Conservation (phyloP, 2,888 invertebrate genomes). For the Drosophila stalkeri region DNA sequence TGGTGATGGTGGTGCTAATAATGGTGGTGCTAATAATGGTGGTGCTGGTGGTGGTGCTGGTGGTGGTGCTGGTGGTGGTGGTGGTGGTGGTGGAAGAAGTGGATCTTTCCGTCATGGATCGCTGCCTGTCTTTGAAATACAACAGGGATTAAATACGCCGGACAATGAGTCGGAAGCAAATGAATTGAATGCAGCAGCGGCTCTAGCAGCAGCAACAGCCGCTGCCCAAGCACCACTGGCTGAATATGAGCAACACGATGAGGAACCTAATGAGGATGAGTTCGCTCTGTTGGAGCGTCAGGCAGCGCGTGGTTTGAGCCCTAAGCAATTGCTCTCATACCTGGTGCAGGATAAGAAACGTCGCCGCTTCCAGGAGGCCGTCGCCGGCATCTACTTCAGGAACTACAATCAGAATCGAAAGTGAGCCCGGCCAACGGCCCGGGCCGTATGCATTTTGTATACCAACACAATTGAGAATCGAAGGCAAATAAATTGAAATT, state of each 20-base stretch:
- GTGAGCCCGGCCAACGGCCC: conserved; percentile 43
- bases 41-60: background rate
- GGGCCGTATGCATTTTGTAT: conserved; percentile 22
- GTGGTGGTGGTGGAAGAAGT: background rate
- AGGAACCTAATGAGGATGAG: conserved; percentile 50
- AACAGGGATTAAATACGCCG: conserved; percentile 33
- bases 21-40: background rate
- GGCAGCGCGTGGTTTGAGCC: conserved; percentile 47
- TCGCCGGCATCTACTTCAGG: conserved; percentile 68
- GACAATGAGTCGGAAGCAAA: conserved; percentile 48
- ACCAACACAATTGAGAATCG: conserved; percentile 31
- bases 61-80: background rate
- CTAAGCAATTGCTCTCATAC: conserved; percentile 50
- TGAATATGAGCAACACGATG: conserved; percentile 30
- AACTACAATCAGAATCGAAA: conserved; percentile 68
- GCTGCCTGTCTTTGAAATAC: conserved; percentile 39
- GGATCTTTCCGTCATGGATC: conserved; percentile 13
- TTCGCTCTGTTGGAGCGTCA: conserved; percentile 59
- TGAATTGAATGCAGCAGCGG: background rate
- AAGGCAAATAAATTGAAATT: conserved; percentile 72
- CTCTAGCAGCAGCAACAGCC: background rate
- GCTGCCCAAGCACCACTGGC: background rate
- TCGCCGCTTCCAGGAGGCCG: conserved; percentile 63
- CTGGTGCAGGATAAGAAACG: conserved; percentile 63
- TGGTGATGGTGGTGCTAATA: background rate